Percentiles rank a stretch among this genome's conserved stretches.
phyloP scores from a whole-genome alignment of 2,113 vertebrate genomes.

The Odocoileus virginianus region DNA sequence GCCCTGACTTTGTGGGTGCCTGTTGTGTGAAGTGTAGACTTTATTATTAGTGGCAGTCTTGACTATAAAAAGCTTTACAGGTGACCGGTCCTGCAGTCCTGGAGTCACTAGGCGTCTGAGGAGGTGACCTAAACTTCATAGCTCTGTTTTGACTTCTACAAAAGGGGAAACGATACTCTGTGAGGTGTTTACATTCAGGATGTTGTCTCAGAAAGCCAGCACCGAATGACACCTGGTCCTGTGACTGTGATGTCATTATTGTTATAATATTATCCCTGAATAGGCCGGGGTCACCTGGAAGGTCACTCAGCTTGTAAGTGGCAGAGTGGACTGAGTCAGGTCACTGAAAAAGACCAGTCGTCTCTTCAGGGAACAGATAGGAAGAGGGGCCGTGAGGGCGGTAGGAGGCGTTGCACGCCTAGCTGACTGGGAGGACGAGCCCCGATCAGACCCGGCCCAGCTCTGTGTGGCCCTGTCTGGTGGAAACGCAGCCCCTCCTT shows the following conservation, averaged over 20 bases:
- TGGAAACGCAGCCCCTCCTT: accelerated
- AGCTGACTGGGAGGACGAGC: background rate
- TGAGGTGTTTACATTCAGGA: background rate
- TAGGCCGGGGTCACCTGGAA: background rate
- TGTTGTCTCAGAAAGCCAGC: background rate
- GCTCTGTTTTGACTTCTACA: background rate
- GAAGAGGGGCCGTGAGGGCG: background rate
- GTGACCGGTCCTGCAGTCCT: background rate
- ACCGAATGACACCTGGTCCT: background rate
- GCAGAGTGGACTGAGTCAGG: background rate
- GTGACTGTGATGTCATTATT: background rate
- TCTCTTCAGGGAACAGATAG: background rate
- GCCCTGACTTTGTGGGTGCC: background rate
- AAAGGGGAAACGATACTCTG: background rate
- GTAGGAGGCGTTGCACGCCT: no score
- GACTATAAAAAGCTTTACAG: background rate
- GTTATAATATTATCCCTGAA: background rate
- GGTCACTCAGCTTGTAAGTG: background rate
- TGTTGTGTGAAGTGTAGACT: background rate
- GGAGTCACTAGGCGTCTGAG: background rate
- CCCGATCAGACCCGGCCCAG: background rate
- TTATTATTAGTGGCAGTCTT: background rate
- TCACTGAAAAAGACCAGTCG: background rate
- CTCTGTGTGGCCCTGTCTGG: no score
- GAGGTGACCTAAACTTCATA: background rate